Percentiles rank a stretch among this genome's conserved stretches.
phyloP scores from a whole-genome alignment of 2,113 vertebrate genomes.

The Oreotrochilus melanogaster region DNA sequence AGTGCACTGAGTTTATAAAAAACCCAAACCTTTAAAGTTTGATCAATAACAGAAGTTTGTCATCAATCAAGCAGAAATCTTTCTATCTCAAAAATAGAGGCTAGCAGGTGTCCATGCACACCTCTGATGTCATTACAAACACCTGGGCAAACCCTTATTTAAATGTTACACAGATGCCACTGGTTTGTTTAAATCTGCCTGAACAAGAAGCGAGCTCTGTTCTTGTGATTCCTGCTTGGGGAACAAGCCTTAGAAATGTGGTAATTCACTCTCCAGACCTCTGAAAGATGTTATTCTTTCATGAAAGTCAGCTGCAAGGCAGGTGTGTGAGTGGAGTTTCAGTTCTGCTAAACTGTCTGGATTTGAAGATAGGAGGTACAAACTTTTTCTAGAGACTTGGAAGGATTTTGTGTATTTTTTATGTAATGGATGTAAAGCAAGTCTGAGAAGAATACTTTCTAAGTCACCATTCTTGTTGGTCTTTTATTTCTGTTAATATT shows the following conservation, averaged over 20 bases:
- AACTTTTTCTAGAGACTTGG: not conserved
- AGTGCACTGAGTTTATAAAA: not conserved
- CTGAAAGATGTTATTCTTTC: not conserved
- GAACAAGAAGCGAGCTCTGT: not conserved
- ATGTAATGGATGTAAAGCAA: not conserved
- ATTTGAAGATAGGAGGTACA: not conserved
- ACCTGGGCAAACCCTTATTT: not conserved
- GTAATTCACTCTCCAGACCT: not conserved
- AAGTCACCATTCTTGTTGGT: fast-evolving
- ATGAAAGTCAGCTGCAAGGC: fast-evolving
- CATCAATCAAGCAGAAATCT: not conserved
- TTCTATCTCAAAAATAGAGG: not conserved
- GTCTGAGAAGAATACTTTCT: not conserved
- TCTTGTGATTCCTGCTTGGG: not conserved
- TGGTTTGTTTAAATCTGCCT: not conserved
- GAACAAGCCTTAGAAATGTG: not conserved
- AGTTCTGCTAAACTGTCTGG: not conserved
- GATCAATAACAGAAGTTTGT: not conserved
- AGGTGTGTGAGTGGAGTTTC: not conserved
- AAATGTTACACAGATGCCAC: not conserved
- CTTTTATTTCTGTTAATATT: not conserved
- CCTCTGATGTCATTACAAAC: not conserved
- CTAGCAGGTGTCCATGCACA: not conserved
- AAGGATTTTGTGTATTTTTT: not conserved
- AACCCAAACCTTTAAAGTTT: not conserved